A percentile compares a stretch with the other conserved stretches of the same genome.
phyloP scores from a whole-genome alignment of 2,888 invertebrate species.

The Eilema depressum region DNA sequence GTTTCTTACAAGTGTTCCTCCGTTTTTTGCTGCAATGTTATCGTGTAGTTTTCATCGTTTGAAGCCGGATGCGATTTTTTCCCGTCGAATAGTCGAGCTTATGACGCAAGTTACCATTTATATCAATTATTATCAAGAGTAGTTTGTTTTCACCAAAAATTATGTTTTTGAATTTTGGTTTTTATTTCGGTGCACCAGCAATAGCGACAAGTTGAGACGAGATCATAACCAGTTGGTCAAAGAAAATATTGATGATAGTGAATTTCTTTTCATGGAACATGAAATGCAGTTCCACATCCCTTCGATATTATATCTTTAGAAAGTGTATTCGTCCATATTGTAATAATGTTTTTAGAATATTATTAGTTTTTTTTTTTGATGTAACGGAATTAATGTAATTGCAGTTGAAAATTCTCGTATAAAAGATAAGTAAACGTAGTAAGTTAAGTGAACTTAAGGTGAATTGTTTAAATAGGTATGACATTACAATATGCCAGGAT shows the following conservation, averaged over 20 bases:
- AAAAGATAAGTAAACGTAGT: not conserved
- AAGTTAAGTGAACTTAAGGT: not conserved
- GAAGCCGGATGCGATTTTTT: constrained; percentile 80
- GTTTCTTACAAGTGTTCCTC: constrained; percentile 56
- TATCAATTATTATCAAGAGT: constrained; percentile 55
- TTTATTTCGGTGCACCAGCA: constrained; percentile 13
- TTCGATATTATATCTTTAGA: constrained; percentile 19
- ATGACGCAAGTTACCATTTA: constrained; percentile 75
- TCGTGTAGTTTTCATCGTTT: constrained; percentile 64
- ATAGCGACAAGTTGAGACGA: constrained; percentile 56
- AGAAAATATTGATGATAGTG: constrained; percentile 14
- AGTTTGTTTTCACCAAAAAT: constrained; percentile 36
- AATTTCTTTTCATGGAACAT: constrained; percentile 24
- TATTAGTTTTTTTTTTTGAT: not conserved
- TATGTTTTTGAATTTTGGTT: constrained; percentile 22
- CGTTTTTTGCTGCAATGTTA: constrained; percentile 64
- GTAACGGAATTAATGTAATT: not conserved
- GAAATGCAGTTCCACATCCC: constrained; percentile 24
- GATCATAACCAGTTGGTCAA: constrained; percentile 41
- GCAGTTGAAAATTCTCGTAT: not conserved
- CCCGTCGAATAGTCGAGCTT: constrained; percentile 59
- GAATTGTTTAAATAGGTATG: not conserved
- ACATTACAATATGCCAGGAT: not conserved
- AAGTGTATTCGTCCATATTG: not conserved
- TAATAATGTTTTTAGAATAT: not conserved